Evolutionary conservation across 2,113 vertebrate species (phyloP), one percentile per base, ranked within the genome.

Genomic region (Taxidea taxus): DNA sequence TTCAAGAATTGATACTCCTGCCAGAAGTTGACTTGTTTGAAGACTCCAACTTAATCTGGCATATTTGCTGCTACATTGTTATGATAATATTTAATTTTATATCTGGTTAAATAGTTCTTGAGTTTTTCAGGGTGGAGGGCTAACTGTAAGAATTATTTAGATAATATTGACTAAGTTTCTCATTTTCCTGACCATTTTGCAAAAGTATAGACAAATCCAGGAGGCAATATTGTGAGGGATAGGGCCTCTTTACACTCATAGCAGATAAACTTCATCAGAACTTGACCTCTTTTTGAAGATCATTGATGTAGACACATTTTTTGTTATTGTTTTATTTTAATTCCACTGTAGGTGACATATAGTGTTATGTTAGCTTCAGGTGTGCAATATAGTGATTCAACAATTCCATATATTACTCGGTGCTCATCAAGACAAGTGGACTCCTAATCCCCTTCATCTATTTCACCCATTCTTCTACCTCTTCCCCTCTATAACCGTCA

Each of bases 201-300:
- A 60, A 3, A 86, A 87, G 7, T 47, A 34, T 7, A 44, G 25
- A 58, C 12, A 84, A 87, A 13, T 47, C 31, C 21, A 51, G 15
- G 37, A 91, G 25, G 15, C 47, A 16, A 42, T 49, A 58, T 5
- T 23, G 13, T 1, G 7, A 51, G 8, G 23, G 4, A 23, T 62
- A 1, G 44, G 10, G 2, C 56, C 6, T 44, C 20, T 77, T 6
- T 34, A 42, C 39, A 51, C 18, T 51, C 0, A 5, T 56, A 6
- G 77, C 15, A 80, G 27, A 80, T 4, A 70, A 39, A 12, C 14
- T 27, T 49, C 2, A 8, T 51, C 44, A 86, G 16, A 25, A 80
- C 3, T n/a, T 12, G 4, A 39, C 6, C 3, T 3, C 11, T 58
- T 92, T 3, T 58, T 37, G 2, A 12, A n/a, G 6, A 3, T 15